Evolutionary conservation across 1,140 invertebrate genomes (phyloP), one percentile per base, ranked within the genome.

Genomic region (Ptiloglossa arizonensis): DNA sequence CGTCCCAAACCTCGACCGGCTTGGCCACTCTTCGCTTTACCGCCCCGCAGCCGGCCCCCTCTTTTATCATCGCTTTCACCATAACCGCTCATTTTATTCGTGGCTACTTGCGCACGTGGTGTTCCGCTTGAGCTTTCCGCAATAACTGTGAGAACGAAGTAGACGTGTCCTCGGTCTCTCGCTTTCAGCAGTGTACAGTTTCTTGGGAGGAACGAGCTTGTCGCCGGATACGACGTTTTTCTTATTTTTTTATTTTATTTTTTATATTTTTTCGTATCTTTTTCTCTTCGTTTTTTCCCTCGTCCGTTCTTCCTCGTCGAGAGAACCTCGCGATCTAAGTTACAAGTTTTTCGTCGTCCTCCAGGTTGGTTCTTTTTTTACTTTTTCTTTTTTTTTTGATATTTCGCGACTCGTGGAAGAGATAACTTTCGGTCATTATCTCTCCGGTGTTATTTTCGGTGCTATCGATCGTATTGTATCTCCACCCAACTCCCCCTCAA

Each of bases 61-160:
- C 15, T 62, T 50, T 59, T 44, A 83, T 79, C 69, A 83, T 74
- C 59, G 75, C 80, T 70, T 74, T 62, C 62, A 52, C 50, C 59
- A 71, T 66, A 79, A 79, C 75, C 41, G 69, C 82, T 83, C 80
- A 69, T 81, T 83, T 83, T 83, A 41, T 79, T 82, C 82, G 80
- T 83, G 75, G 75, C 82, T 83, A 83, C 48, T 48, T 82, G 69
- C 82, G 64, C 80, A 83, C 82, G 75, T 83, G 82, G 77, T 83
- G 75, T 82, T 78, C 66, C 69, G 82, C 82, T 83, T 83, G 67
- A 71, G 82, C 82, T 83, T 67, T 74, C 38, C 71, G 68, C 82
- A 72, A 66, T 66, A 83, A 82, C 44, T 44, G 81, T 54, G 27
- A 63, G 57, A 46, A 82, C 63, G 69, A 79, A 41, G 48, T 59